phyloP scores from a whole-genome alignment of 2,888 invertebrate genomes.

The Emesis furor region DNA sequence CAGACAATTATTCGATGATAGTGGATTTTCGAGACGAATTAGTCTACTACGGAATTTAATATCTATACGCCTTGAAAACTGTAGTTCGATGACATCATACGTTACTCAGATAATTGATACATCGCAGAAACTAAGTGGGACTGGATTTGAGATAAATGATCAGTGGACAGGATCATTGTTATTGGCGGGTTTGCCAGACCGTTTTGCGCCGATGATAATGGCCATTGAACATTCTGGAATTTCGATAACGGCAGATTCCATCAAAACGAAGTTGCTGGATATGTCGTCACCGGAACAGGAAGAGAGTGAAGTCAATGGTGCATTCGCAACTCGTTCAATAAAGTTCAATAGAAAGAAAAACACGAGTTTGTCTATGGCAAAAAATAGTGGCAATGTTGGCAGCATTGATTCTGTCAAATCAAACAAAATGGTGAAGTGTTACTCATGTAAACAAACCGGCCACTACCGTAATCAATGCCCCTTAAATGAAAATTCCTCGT shows the following conservation, averaged over 20 bases:
- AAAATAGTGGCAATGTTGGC: constrained; percentile 5
- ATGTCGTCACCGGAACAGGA: constrained; percentile 1
- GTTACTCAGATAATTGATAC: constrained; percentile 58
- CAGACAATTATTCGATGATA: constrained; percentile 56
- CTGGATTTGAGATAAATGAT: constrained; percentile 62
- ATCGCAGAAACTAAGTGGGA: constrained; percentile 58
- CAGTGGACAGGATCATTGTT: constrained; percentile 63
- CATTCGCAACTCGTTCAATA: constrained; percentile 14
- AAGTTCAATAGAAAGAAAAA: constrained; percentile 8
- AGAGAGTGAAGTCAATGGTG: constrained; percentile 21
- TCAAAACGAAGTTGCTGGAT: constrained; percentile 31
- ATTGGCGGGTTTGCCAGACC: constrained; percentile 58
- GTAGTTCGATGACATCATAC: constrained; percentile 34
- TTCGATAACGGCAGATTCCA: not conserved
- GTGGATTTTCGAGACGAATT: constrained; percentile 19
- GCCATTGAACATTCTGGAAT: not conserved
- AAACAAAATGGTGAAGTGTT: constrained; percentile 19
- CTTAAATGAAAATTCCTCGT: not conserved
- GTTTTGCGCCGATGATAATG: not conserved
- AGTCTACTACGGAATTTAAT: constrained; percentile 33
- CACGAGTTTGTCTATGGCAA: not conserved
- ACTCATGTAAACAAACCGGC: constrained; percentile 35
- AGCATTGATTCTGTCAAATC: not conserved
- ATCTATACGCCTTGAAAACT: constrained; percentile 34
- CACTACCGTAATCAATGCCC: constrained; percentile 26